These are phyloP conservation scores for Carollia perspicillata DNA, from an alignment of 2,113 vertebrate genomes.

Conservation along the genomic window DNA sequence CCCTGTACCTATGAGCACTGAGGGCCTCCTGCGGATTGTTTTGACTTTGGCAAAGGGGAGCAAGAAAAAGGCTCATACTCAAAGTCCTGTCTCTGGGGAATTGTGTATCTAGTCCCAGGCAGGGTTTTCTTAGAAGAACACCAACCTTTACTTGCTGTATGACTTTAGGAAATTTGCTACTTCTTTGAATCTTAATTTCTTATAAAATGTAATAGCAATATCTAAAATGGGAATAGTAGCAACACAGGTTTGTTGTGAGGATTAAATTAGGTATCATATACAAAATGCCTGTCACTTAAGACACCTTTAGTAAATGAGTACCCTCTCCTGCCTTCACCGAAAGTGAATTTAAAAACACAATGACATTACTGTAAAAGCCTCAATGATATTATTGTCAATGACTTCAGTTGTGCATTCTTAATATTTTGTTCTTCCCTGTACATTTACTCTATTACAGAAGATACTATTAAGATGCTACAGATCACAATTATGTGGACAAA, in stretches of 20 bases:
- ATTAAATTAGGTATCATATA: neutral
- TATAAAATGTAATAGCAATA: neutral
- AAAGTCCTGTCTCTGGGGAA: neutral
- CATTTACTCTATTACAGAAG: neutral
- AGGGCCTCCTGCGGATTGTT: neutral
- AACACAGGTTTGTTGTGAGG: neutral
- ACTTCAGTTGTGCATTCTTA: neutral
- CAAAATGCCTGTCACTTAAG: neutral
- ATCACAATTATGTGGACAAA: neutral
- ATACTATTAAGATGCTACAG: neutral
- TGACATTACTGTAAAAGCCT: neutral
- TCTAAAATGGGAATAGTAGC: neutral
- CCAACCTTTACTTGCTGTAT: neutral
- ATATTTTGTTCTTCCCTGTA: neutral
- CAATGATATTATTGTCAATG: neutral
- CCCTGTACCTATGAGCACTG: neutral
- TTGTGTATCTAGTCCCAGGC: neutral
- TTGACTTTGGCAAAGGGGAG: neutral
- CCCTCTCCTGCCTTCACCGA: neutral
- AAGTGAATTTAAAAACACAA: neutral
- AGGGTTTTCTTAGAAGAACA: neutral
- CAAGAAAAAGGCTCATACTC: neutral
- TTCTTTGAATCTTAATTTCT: conserved; percentile 31
- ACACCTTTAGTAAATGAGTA: neutral
- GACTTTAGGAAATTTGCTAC: neutral